Evolutionary conservation across 2,888 invertebrate genomes (phyloP).

Genomic region (Drosophila lacicola): DNA sequence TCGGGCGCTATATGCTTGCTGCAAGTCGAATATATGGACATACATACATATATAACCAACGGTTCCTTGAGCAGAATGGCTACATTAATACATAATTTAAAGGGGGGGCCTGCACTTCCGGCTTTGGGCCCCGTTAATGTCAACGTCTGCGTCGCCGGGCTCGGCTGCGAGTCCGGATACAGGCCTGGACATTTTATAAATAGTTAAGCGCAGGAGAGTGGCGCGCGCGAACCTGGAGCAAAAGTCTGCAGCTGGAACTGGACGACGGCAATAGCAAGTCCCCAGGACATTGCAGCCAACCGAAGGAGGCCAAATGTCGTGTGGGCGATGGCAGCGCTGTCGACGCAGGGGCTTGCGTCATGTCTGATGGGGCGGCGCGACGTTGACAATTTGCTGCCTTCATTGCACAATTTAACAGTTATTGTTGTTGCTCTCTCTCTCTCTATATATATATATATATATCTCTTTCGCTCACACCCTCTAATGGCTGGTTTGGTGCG

Average conservation of each 20-base stretch:
- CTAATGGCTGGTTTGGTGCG: background rate
- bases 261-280: constrained; percentile 6
- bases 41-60: background rate
- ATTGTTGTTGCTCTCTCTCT: constrained; percentile 26
- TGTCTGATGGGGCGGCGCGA: constrained; percentile 22
- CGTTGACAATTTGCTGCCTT: constrained; percentile 42
- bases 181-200: constrained; percentile 30
- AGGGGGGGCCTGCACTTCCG: constrained; percentile 4
- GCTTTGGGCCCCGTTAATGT: background rate
- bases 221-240: background rate
- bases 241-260: constrained; percentile 1
- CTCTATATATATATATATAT: background rate
- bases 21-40: background rate
- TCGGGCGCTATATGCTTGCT: no score
- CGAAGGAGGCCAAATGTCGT: background rate
- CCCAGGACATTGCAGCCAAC: constrained; percentile 36
- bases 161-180: background rate
- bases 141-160: background rate
- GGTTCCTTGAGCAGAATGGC: background rate
- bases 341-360: constrained; percentile 41
- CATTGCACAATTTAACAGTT: constrained; percentile 40
- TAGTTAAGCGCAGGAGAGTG: constrained; percentile 26
- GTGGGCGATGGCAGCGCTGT: constrained; percentile 11
- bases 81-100: background rate
- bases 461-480: constrained; percentile 1